phyloP scores from a whole-genome alignment of 2,113 vertebrate species.

The Sinocyclocheilus anshuiensis region DNA sequence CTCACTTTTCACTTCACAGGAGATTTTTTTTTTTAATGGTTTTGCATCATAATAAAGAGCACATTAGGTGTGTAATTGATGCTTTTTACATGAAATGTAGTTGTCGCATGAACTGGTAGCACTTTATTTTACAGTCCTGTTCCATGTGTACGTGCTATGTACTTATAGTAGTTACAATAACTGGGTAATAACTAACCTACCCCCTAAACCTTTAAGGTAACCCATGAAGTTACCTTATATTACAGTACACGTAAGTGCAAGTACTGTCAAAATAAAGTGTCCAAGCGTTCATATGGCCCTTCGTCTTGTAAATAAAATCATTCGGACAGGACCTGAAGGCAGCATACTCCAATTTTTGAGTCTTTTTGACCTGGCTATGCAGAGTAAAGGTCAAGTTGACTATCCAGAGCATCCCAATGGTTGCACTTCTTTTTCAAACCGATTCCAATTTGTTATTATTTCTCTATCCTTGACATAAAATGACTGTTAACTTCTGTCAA shows the following conservation, averaged over 20 bases:
- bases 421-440: background rate
- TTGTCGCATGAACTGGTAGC: too few species aligned
- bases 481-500: background rate
- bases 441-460: background rate
- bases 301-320: background rate
- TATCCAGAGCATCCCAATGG: background rate
- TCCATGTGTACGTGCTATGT: too few species aligned
- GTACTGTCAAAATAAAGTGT: too few species aligned
- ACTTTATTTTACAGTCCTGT: too few species aligned
- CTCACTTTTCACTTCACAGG: background rate
- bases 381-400: background rate
- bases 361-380: background rate
- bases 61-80: background rate
- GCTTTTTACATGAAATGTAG: background rate
- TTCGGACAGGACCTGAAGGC: background rate
- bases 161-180: too few species aligned
- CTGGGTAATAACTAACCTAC: too few species aligned
- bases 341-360: constrained; percentile 1
- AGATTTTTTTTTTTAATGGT: background rate
- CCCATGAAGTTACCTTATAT: too few species aligned
- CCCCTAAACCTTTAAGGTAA: too few species aligned
- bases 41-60: background rate
- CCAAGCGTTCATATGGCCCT: too few species aligned
- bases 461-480: background rate
- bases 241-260: too few species aligned